Conservation (phyloP, 2,797 vertebrate genomes). For the Betta splendens region DNA sequence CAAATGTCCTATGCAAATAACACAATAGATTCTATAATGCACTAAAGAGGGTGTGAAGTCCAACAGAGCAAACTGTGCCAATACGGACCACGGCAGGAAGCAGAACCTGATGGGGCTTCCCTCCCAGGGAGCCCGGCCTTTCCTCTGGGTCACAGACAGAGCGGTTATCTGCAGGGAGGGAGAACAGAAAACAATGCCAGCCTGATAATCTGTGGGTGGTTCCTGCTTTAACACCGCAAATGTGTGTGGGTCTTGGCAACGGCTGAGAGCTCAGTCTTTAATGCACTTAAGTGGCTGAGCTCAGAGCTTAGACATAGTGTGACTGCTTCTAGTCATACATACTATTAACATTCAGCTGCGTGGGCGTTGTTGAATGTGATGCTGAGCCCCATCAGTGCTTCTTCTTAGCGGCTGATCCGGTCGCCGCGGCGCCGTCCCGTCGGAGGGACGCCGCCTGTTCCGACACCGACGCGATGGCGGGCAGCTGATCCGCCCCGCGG, state of each 20-base stretch:
- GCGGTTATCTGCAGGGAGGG: constrained; percentile 56
- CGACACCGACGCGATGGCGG: constrained; percentile 74
- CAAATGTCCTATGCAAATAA: constrained; percentile 59
- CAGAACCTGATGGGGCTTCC: constrained; percentile 45
- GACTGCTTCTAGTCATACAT: constrained; percentile 2
- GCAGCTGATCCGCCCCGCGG: constrained; percentile 13
- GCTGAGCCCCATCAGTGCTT: constrained; percentile 29
- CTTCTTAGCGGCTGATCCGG: constrained; percentile 16
- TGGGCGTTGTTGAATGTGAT: background rate
- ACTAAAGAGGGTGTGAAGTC: constrained; percentile 20
- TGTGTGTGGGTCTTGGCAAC: constrained; percentile 56
- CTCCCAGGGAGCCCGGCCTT: constrained; percentile 51
- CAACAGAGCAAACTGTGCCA: constrained; percentile 23
- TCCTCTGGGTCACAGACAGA: constrained; percentile 52
- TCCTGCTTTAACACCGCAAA: constrained; percentile 33
- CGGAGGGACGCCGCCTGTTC: constrained; percentile 65
- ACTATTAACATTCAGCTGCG: background rate
- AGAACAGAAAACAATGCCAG: constrained; percentile 52
- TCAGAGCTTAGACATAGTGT: background rate
- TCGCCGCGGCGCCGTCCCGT: constrained; percentile 18
- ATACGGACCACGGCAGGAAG: constrained; percentile 46
- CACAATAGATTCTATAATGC: constrained; percentile 14
- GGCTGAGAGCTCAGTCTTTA: constrained; percentile 13
- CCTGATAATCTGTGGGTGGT: constrained; percentile 51
- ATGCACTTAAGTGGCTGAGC: constrained; percentile 1